Base-by-base conservation (phyloP, 2,113 vertebrate species). In the Hippocampus abdominalis region DNA sequence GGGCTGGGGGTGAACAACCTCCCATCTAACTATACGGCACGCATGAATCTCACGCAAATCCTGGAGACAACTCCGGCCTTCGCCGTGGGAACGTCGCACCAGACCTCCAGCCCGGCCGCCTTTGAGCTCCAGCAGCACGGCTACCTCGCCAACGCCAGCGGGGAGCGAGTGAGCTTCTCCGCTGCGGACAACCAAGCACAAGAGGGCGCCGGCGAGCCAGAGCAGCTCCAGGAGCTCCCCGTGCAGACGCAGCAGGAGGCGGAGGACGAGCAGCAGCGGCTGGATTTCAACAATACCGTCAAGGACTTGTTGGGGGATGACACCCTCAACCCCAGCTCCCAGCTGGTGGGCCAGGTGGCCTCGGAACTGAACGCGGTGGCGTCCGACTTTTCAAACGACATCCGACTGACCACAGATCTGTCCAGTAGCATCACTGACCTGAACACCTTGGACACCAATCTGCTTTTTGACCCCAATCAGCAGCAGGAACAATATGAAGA, bases 381-480 rank as follows among this genome's bases (percentile, higher is more conserved):
- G 1, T 94, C 96, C 51, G 96, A 98, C 90, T 99, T 99, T 91
- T 90, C 97, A 82, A 97, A 86, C 3, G 96, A 99, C 82, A 95
- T 99, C 87, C 93, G 96, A 89, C 93, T 99, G 93, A 94, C 94
- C 91, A 95, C 97, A 67, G 97, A 99, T 83, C 94, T 99, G 90
- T 97, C 97, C 91, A 96, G 95, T 94, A 98, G 97, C 94, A 99
- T 99, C 92, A 97, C 94, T 53, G 96, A 99, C 94, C 92, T 99
- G 89, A 99, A 97, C 90, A 93, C 96, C 66, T 94, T 99, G 91
- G 97, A 99, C 90, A 90, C 95, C 81, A 98, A 96, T 87, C 93
- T 99, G 88, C 94, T 99, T 90, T 99, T 99, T 88, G 96, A 99
- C 90, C 96, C 97, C 64, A 93, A 94, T 87, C 96, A 93, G 80